Percentiles rank a stretch among this genome's conserved stretches.
These are phyloP conservation scores for Cryptophagus acutangulus DNA, from an alignment of 2,888 invertebrate genomes.

Conservation along the genomic window DNA sequence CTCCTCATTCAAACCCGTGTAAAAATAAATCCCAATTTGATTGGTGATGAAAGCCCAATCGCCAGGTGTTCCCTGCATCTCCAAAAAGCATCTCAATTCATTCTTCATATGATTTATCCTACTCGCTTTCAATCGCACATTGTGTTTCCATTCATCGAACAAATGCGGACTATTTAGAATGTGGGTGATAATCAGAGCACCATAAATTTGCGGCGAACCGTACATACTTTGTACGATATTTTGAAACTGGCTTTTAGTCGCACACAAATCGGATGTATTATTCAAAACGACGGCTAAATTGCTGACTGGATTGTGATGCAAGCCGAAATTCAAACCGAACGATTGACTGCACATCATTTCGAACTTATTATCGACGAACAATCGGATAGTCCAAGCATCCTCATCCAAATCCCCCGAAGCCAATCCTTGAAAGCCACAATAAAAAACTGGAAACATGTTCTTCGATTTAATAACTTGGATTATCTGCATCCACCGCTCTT, in stretches of 20 bases:
- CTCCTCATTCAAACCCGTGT: neutral
- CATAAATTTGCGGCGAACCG: neutral
- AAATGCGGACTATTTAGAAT: neutral
- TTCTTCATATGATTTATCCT: neutral
- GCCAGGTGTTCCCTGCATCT: neutral
- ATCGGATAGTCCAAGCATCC: neutral
- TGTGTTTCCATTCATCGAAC: neutral
- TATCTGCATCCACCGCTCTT: neutral
- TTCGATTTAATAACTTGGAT: constrained; percentile 1
- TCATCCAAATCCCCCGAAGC: neutral
- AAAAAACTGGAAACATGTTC: neutral
- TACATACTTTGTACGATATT: neutral
- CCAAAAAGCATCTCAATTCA: neutral
- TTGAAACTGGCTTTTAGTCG: neutral
- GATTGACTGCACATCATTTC: neutral
- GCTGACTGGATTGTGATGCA: neutral
- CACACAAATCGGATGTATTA: neutral
- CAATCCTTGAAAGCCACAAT: neutral
- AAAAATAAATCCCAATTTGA: neutral
- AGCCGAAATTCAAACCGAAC: neutral
- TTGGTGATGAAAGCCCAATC: neutral
- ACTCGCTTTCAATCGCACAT: neutral
- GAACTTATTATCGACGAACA: neutral
- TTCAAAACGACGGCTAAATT: neutral
- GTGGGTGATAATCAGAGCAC: neutral